These are phyloP conservation scores for Nycticryphes semicollaris DNA, from an alignment of 2,113 vertebrate species.

Conservation along the genomic window DNA sequence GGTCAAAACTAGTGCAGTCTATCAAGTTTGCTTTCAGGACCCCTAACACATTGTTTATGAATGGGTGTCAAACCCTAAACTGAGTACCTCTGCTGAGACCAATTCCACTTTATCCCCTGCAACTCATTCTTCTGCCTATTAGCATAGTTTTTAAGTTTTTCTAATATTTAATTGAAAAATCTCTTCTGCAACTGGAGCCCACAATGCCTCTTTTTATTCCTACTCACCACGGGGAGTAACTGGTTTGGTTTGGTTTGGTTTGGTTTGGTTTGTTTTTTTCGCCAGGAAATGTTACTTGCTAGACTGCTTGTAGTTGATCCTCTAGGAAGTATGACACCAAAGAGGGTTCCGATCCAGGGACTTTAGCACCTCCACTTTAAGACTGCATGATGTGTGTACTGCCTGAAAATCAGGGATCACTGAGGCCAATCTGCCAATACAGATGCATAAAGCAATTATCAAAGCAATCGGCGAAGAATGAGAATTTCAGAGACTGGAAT, in stretches of 20 bases:
- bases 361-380: neutral
- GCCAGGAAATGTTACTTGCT: neutral
- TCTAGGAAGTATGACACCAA: neutral
- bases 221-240: neutral
- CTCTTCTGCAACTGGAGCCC: neutral
- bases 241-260: neutral
- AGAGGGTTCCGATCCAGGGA: neutral
- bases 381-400: neutral
- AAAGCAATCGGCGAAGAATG: neutral
- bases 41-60: neutral
- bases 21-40: neutral
- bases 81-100: rapidly evolving
- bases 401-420: neutral
- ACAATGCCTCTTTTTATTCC: neutral
- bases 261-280: neutral
- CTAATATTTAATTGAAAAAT: neutral
- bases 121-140: neutral
- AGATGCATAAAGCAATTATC: neutral
- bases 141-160: neutral
- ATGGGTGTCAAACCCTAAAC: neutral
- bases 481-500: neutral
- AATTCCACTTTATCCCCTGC: neutral
- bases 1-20: neutral
- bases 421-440: neutral
- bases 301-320: neutral